Evolutionary conservation across 2,888 invertebrate species (phyloP), one percentile per base, ranked within the genome.

Genomic region (Zhuqinia jingwanae): DNA sequence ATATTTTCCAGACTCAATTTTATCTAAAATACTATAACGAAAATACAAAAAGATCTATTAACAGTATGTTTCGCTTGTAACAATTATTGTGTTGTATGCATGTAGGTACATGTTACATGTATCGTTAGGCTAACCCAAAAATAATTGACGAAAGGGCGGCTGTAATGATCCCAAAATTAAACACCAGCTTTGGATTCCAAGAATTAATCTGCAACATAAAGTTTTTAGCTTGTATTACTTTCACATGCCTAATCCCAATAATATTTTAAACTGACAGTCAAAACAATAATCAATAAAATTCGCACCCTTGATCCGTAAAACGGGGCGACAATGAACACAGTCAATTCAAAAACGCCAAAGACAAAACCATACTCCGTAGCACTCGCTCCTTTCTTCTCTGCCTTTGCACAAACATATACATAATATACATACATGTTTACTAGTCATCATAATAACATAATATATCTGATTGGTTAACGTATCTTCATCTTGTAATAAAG

Each of bases 311-410:
- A 92, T 78, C 93, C 93, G 90, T 92, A 92, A 20, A 93, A 85
- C 11, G 93, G 93, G 8, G 92, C 85, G 15, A 87, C 63, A 8
- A 90, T 53, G 68, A 90, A 89, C 20, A 87, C 88, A 2, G 89
- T 88, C 6, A 93, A 90, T 56, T 93, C 92, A 90, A 92, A 93
- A 8, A 96, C 94, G 0, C 97, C 97, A 92, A 97, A 97, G 0
- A 97, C 96, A 89, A 97, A 93, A 0, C 97, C 97, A 92, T 96
- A 96, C 91, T 96, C 96, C 13, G 96, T 95, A 0, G 96, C 95
- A 25, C 95, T 94, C 22, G 96, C 96, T 8, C 96, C 95, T 93
- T 97, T 97, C 88, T 94, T 94, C 92, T 96, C 96, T 15, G 97
- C 97, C 96, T 96, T 93, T n/a, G 94, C 93, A 91, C 85, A 87